Evolutionary conservation across 1,140 invertebrate genomes (phyloP).

Genomic region (Drosophila miranda): DNA sequence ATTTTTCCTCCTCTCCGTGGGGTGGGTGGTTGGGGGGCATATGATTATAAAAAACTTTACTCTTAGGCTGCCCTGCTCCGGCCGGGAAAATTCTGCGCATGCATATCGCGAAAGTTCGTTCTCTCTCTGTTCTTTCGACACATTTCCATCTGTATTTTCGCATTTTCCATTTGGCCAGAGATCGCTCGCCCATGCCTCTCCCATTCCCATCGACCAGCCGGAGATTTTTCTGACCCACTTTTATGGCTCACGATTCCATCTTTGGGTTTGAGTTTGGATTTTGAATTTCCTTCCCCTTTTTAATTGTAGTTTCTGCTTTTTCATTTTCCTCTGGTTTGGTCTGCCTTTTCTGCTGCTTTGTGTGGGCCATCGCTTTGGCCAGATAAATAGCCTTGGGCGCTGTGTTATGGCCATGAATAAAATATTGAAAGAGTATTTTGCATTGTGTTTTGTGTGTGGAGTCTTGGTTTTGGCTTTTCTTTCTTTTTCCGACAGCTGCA

Average conservation of each 20-base stretch:
- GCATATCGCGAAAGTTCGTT: slow-evolving; percentile 31
- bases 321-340: background rate
- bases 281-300: slow-evolving; percentile 24
- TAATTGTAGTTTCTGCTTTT: slow-evolving; percentile 53
- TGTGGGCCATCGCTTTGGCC: slow-evolving; percentile 33
- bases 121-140: slow-evolving; percentile 20
- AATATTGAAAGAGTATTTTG: slow-evolving; percentile 44
- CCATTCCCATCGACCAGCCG: slow-evolving; percentile 40
- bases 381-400: slow-evolving; percentile 56
- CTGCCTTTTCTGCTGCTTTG: background rate
- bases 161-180: slow-evolving; percentile 18
- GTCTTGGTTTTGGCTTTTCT: slow-evolving; percentile 11
- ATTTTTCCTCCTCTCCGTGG: slow-evolving; percentile 13
- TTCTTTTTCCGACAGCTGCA: background rate
- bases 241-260: slow-evolving; percentile 52
- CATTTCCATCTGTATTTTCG: slow-evolving; percentile 49
- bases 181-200: background rate
- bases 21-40: slow-evolving; percentile 6
- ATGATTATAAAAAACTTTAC: slow-evolving; percentile 73
- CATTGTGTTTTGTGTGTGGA: background rate
- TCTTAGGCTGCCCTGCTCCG: slow-evolving; percentile 34
- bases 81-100: slow-evolving; percentile 26
- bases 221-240: slow-evolving; percentile 62
- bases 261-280: slow-evolving; percentile 37
- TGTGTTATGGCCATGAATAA: slow-evolving; percentile 53